A percentile compares a stretch with the other conserved stretches of the same genome.
These are phyloP conservation scores for Sarotherodon lohbergeri DNA, from an alignment of 2,113 vertebrate species.

Conservation along the genomic window DNA sequence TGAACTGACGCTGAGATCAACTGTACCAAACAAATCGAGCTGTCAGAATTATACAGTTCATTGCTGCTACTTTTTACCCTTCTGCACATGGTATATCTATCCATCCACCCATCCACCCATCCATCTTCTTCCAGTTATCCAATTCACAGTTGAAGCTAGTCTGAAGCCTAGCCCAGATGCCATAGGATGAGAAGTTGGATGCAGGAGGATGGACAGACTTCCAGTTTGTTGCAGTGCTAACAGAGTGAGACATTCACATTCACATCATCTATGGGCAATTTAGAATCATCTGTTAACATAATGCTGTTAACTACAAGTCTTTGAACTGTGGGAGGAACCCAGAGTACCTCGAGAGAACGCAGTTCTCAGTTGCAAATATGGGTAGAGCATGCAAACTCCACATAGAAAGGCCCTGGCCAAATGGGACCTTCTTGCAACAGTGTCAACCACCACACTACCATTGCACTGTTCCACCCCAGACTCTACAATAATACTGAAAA, in stretches of 20 bases:
- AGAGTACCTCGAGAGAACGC: neutral
- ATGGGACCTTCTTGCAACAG: neutral
- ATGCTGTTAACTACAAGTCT: neutral
- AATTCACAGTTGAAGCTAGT: too few species aligned
- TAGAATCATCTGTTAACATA: neutral
- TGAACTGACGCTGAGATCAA: neutral
- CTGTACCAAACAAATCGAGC: neutral
- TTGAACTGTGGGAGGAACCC: neutral
- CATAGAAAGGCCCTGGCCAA: neutral
- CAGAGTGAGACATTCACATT: neutral
- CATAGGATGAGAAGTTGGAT: too few species aligned
- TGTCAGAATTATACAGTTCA: neutral
- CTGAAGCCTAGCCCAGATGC: too few species aligned
- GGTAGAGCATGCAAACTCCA: neutral
- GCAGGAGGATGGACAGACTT: too few species aligned
- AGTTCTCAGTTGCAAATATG: neutral
- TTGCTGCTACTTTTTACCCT: neutral
- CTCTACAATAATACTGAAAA: neutral
- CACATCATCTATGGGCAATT: neutral
- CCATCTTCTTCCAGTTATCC: neutral
- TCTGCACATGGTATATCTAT: neutral
- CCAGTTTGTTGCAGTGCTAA: neutral
- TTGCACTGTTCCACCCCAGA: neutral
- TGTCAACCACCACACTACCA: neutral
- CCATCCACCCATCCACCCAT: neutral